Base-by-base conservation (phyloP, 2,797 vertebrate species). In the Periparus ater region DNA sequence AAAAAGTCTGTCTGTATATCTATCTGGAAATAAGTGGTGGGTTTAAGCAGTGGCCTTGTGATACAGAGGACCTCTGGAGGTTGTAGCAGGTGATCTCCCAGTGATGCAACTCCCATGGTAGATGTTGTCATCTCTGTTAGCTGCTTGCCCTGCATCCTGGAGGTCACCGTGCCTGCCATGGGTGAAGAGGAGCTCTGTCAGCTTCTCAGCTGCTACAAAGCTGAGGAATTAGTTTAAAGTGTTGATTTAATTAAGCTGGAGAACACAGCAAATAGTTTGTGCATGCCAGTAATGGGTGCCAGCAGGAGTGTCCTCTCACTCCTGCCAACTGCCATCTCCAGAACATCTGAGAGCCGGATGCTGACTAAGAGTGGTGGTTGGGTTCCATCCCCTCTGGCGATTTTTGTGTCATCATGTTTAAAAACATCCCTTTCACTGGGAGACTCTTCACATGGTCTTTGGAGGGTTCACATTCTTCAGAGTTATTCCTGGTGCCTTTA, bases 401-500 rank as follows among this genome's bases (percentile, higher is more conserved):
- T 63, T 86, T 55, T 60, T 67, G 16, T 84, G 55, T 62, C 72
- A 26, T 34, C 32, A 1, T 29, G 22, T 79, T 91, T 82, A 30
- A 76, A 88, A 23, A 7, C 25, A 65, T 71, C 57, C 22, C 21
- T 91, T 95, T 93, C 85, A 54, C 50, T 51, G 61, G 38, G 36
- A 71, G 45, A 25, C 57, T 90, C 13, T 47, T 95, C 85, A 85
- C 77, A 68, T 91, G 93, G 19, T 76, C 71, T 88, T 55, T 53
- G 45, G 17, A 88, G 63, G 27, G 38, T 76, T 93, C 88, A 70
- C 65, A 30, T 88, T 95, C 71, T 76, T 86, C 34, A 47, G 53
- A 80, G 60, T 90, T 95, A 90, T 79, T 95, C 50, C 71, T 76
- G 53, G 55, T 73, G 32, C 53, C 57, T 95, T 88, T 58, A 90